phyloP scores from a whole-genome alignment of 2,797 vertebrate species.

The Gadopsis marmoratus region DNA sequence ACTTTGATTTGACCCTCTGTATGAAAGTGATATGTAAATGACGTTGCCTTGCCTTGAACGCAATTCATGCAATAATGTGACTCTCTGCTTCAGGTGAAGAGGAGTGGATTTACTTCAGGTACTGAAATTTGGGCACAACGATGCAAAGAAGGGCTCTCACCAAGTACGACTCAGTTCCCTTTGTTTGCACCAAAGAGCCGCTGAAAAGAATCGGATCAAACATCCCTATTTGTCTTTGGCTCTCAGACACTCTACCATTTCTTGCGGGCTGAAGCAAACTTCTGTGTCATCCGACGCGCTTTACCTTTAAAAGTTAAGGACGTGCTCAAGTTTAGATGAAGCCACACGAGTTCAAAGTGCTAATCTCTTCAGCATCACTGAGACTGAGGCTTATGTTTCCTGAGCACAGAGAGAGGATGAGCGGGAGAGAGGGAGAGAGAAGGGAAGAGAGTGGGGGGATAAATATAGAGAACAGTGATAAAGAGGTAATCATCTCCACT shows the following conservation, averaged over 20 bases:
- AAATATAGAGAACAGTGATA: constrained; percentile 77
- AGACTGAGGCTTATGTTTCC: constrained; percentile 72
- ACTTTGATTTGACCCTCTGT: too few relatives aligned
- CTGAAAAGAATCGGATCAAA: too few relatives aligned
- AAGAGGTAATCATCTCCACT: constrained; percentile 79
- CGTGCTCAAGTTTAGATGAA: constrained; percentile 54
- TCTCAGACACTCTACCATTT: constrained; percentile 7
- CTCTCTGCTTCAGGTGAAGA: too few relatives aligned
- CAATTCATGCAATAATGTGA: too few relatives aligned
- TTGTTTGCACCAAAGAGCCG: too few relatives aligned
- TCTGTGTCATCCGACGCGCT: constrained; percentile 47
- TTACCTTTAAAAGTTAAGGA: constrained; percentile 58
- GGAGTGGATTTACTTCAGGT: too few relatives aligned
- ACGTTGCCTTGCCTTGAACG: too few relatives aligned
- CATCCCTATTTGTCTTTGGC: background rate
- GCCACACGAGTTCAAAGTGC: constrained; percentile 62
- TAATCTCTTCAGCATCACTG: constrained; percentile 71
- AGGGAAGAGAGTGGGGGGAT: constrained; percentile 55
- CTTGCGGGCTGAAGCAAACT: constrained; percentile 19
- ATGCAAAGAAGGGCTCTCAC: too few relatives aligned
- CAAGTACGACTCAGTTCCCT: too few relatives aligned
- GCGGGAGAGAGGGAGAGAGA: constrained; percentile 56
- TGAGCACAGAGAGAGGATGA: constrained; percentile 56
- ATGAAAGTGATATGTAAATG: too few relatives aligned
- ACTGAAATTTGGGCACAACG: too few relatives aligned